Evolutionary conservation across 2,797 vertebrate genomes (phyloP), one percentile per base, ranked within the genome.

Genomic region (Sebastes jordani): DNA sequence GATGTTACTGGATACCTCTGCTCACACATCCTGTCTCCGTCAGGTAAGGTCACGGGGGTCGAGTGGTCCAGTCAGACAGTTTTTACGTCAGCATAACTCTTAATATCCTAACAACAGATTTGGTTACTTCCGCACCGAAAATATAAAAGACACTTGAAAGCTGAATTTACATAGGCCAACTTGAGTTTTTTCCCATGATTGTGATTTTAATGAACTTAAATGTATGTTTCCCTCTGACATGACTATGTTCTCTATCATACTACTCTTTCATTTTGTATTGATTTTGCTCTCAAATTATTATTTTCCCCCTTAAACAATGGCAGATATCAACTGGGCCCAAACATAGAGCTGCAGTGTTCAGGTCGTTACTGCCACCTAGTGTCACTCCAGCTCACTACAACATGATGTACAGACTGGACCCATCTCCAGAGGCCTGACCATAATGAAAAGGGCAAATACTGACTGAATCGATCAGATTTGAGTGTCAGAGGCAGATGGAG

Each of bases 351-450:
- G 14, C 7, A 22, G 10, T 73, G 11, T 6, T 73, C 22, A 3
- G 61, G 23, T 70, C 38, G 20, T 46, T 81, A 76, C 80, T 72
- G 91, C 89, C 91, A 84, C 59, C 93, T 92, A 78, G 85, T 83
- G 94, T 4, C 32, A 3, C 0, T 1, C 4, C 11, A 59, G n/a
- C 34, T 74, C 59, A 88, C 70, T 75, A 29, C 89, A 80, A 22
- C 71, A 55, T 10, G 4, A 22, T 55, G 71, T 25, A 73, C 56
- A 4, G 6, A 38, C 8, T 22, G 7, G 20, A 79, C 46, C 61
- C 49, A 30, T 14, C 61, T 62, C 66, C 4, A 29, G 55, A 80
- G 82, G 62, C 71, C 75, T 85, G 78, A 18, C 66, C 74, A 68
- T 49, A 49, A 84, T 86, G 74, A 83, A 84, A 88, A 87, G 76